Conservation (phyloP, 2,113 vertebrate genomes). For the Hippocampus abdominalis region DNA sequence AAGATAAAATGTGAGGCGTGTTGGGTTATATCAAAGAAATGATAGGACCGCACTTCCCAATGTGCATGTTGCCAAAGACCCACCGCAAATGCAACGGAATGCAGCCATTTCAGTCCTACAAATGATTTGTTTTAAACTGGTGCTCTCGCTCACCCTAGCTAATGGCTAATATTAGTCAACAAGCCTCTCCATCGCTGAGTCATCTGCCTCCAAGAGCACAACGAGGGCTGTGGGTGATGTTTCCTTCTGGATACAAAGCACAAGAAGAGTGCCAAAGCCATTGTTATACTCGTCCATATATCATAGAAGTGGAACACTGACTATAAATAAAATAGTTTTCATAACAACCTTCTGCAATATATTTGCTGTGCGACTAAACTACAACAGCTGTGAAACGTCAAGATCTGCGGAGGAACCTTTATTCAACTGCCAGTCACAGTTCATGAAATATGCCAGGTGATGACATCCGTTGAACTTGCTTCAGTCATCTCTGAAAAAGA, state of each 20-base stretch:
- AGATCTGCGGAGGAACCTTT: not conserved
- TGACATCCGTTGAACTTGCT: not conserved
- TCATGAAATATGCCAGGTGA: constrained; percentile 14
- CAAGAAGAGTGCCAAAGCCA: not conserved
- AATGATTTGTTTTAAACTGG: constrained; percentile 18
- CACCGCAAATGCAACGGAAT: not conserved
- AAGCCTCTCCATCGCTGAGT: constrained; percentile 34
- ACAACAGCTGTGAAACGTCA: not conserved
- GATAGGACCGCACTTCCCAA: not conserved
- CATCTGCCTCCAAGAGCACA: constrained; percentile 22
- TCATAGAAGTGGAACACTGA: constrained; percentile 21
- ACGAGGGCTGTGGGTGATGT: constrained; percentile 32
- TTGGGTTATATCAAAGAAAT: not conserved
- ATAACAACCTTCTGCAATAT: constrained; percentile 1
- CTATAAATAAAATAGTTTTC: not conserved
- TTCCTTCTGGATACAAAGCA: constrained; percentile 24
- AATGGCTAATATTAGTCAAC: constrained; percentile 47
- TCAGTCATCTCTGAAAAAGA: not conserved
- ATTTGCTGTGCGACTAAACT: not conserved
- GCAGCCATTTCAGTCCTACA: constrained; percentile 8
- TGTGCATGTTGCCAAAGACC: not conserved
- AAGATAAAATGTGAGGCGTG: not conserved
- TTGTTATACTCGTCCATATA: constrained; percentile 15
- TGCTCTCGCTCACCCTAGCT: constrained; percentile 20
- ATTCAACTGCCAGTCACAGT: constrained; percentile 9